phyloP scores from a whole-genome alignment of 2,888 invertebrate genomes.

The Catocala sponsa region DNA sequence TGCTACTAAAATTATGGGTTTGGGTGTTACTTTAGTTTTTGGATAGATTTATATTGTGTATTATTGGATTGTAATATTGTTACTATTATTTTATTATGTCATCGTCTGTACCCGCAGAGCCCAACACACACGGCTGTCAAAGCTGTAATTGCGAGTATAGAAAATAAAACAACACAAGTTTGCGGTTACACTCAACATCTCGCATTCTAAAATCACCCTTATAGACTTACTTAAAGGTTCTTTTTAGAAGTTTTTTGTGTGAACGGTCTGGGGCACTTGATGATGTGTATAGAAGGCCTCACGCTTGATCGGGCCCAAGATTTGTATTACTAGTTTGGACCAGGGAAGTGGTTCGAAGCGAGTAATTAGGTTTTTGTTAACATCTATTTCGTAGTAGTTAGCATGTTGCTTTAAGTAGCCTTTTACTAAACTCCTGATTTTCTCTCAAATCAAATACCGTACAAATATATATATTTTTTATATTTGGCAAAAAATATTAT shows the following conservation, averaged over 20 bases:
- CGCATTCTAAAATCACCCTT: conserved; percentile 56
- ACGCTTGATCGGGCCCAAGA: conserved; percentile 80
- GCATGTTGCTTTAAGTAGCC: conserved; percentile 6
- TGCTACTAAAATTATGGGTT: background rate
- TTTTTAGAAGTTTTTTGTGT: conserved; percentile 36
- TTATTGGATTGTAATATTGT: background rate
- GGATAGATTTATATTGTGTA: background rate
- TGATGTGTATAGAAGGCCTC: conserved; percentile 73
- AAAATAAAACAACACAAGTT: conserved; percentile 70
- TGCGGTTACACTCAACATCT: conserved; percentile 52
- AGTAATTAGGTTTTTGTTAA: conserved; percentile 74
- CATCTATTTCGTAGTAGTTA: conserved; percentile 42
- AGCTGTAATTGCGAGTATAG: conserved; percentile 84
- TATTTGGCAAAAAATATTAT: background rate
- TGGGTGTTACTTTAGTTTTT: background rate
- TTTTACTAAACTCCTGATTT: background rate
- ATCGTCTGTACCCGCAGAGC: conserved; percentile 68
- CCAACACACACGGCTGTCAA: conserved; percentile 77
- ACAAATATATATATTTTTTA: too few relatives aligned
- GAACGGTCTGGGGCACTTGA: conserved; percentile 59
- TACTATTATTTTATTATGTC: conserved; percentile 57
- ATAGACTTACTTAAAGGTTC: conserved; percentile 35
- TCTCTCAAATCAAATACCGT: too few relatives aligned
- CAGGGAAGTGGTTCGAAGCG: conserved; percentile 70
- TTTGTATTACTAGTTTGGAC: conserved; percentile 76